A percentile compares a stretch with the other conserved stretches of the same genome.
Evolutionary conservation across 2,888 invertebrate species (phyloP).

Genomic region (Scaptomyza parva): DNA sequence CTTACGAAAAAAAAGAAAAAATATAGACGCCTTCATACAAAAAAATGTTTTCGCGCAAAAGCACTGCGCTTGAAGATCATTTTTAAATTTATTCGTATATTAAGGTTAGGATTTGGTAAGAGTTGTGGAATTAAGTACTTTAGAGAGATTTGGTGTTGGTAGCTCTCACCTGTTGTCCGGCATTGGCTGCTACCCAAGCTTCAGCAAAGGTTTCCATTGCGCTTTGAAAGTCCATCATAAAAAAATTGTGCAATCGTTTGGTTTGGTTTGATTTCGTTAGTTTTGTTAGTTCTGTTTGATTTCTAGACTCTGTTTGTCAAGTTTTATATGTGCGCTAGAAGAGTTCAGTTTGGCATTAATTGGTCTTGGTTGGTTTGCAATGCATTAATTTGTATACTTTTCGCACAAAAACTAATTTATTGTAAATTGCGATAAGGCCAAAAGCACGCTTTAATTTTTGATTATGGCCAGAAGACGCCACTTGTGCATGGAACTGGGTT

Average conservation of each 20-base stretch:
- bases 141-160: not conserved
- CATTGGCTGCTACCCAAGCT: constrained; percentile 97
- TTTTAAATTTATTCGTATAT: not conserved
- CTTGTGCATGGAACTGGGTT: constrained; percentile 29
- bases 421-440: constrained; percentile 55
- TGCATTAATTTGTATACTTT: constrained; percentile 30
- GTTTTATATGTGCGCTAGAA: constrained; percentile 12
- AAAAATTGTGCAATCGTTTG: not conserved
- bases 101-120: not conserved
- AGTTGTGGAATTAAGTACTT: not conserved
- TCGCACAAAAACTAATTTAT: constrained; percentile 7
- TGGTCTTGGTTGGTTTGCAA: constrained; percentile 47
- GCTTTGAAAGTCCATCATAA: constrained; percentile 97
- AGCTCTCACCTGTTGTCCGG: constrained; percentile 89
- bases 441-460: constrained; percentile 67
- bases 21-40: not conserved
- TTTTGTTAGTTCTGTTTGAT: constrained; percentile 9
- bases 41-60: not conserved
- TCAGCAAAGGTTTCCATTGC: constrained; percentile 99
- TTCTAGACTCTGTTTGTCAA: constrained; percentile 14
- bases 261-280: constrained; percentile 4
- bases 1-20: not conserved
- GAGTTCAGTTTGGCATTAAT: constrained; percentile 67
- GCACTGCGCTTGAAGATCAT: constrained; percentile 8
- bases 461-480: constrained; percentile 45